phyloP scores from a whole-genome alignment of 2,797 vertebrate genomes.

The Sebastolobus alascanus region DNA sequence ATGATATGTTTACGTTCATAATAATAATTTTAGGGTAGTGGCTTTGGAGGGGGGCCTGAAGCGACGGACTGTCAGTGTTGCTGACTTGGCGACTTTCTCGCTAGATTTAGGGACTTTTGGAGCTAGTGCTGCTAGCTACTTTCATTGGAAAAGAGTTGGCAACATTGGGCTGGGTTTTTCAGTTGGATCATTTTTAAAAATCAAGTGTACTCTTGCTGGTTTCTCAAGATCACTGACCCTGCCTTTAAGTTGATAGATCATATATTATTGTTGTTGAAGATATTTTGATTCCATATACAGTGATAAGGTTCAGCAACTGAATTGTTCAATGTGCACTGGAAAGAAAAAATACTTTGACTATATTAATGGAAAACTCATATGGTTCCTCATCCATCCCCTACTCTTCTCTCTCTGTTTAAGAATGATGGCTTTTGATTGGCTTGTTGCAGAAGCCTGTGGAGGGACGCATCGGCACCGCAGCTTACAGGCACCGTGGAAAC shows the following conservation, averaged over 20 bases:
- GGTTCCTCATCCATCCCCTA: neutral
- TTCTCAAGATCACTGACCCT: no score
- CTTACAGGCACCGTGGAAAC: slow-evolving; percentile 73
- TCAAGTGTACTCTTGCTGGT: accelerated
- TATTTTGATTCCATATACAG: neutral
- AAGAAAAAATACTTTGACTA: neutral
- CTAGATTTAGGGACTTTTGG: no score
- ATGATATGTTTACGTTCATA: no score
- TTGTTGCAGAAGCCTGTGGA: slow-evolving; percentile 54
- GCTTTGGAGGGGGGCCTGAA: no score
- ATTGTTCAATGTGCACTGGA: neutral
- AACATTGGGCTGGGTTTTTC: no score
- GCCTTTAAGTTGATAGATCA: neutral
- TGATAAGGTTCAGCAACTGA: neutral
- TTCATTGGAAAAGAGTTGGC: no score
- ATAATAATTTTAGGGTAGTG: no score
- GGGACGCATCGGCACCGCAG: slow-evolving; percentile 61
- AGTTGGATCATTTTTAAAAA: no score
- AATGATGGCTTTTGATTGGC: slow-evolving; percentile 42
- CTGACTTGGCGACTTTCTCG: no score
- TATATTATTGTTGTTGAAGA: neutral
- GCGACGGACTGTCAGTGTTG: no score
- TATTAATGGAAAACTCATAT: slow-evolving; percentile 47
- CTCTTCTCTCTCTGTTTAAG: slow-evolving; percentile 23
- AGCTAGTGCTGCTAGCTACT: no score